Conservation (phyloP, 2,113 vertebrate genomes). For the Rafetus swinhoei region DNA sequence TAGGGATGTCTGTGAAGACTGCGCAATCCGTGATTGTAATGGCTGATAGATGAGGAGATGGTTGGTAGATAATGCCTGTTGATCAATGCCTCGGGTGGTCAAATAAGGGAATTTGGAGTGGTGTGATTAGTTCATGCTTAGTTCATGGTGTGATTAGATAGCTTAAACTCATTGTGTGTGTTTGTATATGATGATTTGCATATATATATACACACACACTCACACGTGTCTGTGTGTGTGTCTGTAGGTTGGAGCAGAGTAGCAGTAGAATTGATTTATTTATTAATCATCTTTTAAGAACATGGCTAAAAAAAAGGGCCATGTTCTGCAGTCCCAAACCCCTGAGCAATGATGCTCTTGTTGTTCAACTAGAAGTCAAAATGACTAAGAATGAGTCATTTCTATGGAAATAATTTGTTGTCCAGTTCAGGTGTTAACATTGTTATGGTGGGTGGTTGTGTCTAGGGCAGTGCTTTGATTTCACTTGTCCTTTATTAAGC, state of each 20-base stretch:
- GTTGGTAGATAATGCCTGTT: neutral
- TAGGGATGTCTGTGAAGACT: neutral
- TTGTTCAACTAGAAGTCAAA: too few species aligned
- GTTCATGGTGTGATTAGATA: too few species aligned
- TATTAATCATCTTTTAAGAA: neutral
- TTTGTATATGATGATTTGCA: too few species aligned
- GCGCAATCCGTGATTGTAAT: neutral
- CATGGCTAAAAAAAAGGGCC: neutral
- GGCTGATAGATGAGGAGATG: neutral
- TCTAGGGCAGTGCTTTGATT: neutral
- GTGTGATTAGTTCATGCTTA: neutral
- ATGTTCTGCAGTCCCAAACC: neutral
- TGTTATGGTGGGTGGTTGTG: neutral
- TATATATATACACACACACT: accelerated
- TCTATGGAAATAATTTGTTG: neutral
- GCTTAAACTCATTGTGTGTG: accelerated
- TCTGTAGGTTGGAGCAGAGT: neutral
- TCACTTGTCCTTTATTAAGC: conserved; percentile 1
- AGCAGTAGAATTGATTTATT: neutral
- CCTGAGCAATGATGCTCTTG: neutral
- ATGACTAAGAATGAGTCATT: too few species aligned
- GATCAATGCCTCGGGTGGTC: neutral
- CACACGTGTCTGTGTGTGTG: too few species aligned
- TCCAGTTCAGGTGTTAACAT: neutral
- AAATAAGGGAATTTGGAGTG: neutral